A percentile compares a stretch with the other conserved stretches of the same genome.
These are phyloP conservation scores for Ciconia maguari DNA, from an alignment of 2,113 vertebrate genomes.

Conservation along the genomic window DNA sequence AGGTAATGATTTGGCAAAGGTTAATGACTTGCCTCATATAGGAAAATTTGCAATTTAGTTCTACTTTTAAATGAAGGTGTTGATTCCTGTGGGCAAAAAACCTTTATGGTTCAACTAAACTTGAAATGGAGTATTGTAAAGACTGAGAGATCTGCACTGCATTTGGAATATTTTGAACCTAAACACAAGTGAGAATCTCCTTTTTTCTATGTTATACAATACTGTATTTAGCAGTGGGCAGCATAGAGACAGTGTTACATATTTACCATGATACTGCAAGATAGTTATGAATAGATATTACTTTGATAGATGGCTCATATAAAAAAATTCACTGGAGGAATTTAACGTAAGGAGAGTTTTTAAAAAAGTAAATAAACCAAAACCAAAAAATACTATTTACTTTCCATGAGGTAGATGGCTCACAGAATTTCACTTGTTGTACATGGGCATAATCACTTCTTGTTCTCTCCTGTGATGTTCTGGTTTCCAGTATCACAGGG, in stretches of 20 bases:
- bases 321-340: background rate
- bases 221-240: background rate
- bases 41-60: conserved; percentile 54
- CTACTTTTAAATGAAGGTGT: conserved; percentile 58
- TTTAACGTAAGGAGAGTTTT: background rate
- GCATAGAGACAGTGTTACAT: background rate
- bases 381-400: background rate
- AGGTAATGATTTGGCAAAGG: conserved; percentile 67
- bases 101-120: conserved; percentile 12
- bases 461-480: background rate
- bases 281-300: background rate
- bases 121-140: background rate
- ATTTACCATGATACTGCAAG: background rate
- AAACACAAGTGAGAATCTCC: background rate
- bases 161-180: background rate
- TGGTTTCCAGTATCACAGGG: background rate
- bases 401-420: background rate
- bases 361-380: background rate
- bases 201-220: background rate
- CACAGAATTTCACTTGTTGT: background rate
- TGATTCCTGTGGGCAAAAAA: conserved; percentile 19
- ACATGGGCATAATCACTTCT: background rate
- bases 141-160: background rate
- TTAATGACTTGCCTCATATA: conserved; percentile 62
- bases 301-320: background rate